These are phyloP conservation scores for Clitarchus hookeri DNA, from an alignment of 2,888 invertebrate species.

Conservation along the genomic window DNA sequence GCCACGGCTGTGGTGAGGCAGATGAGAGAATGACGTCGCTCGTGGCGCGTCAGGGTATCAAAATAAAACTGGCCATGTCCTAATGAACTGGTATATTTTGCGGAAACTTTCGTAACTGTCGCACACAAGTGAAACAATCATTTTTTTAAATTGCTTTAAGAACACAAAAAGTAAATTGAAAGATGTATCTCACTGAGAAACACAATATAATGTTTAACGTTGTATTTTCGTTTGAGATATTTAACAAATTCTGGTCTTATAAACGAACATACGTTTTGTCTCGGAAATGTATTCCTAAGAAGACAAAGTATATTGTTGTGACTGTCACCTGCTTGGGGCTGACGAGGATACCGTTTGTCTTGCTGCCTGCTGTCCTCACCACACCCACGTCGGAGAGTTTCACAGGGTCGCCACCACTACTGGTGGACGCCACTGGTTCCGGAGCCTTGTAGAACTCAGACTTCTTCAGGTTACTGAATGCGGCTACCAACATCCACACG, in stretches of 20 bases:
- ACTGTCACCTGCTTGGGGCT: constrained; percentile 47
- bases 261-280: not conserved
- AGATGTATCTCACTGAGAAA: no score
- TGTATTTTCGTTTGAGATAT: no score
- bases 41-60: no score
- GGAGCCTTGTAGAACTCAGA: constrained; percentile 49
- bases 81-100: not conserved
- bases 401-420: not conserved
- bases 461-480: constrained; percentile 49
- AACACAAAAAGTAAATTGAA: no score
- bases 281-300: not conserved
- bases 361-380: not conserved
- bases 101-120: no score
- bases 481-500: constrained; percentile 45
- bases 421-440: constrained; percentile 18
- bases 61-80: no score
- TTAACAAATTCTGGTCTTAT: no score
- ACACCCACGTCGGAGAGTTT: not conserved
- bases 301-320: not conserved
- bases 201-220: no score
- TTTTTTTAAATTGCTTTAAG: no score
- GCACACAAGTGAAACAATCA: no score
- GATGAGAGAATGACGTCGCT: no score
- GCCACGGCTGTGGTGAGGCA: no score
- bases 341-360: constrained; percentile 49